Evolutionary conservation across 1,140 invertebrate genomes (phyloP).

Genomic region (Drosophila ficusphila): DNA sequence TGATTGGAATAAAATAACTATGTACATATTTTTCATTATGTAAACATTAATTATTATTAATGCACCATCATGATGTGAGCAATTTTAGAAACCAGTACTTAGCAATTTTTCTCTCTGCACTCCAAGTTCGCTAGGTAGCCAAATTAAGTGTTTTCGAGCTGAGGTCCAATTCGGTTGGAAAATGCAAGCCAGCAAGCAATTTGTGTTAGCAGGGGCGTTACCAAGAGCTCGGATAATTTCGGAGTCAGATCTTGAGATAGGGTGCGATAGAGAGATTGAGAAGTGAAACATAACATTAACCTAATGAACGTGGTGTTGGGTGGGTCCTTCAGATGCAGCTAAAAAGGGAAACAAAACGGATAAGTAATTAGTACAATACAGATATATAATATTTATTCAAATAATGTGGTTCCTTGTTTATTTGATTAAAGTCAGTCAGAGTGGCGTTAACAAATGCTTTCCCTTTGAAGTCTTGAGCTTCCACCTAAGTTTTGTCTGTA

Average conservation of each 20-base stretch:
- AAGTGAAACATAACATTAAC: conserved; percentile 37
- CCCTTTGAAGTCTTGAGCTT: neutral
- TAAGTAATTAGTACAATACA: too few species aligned
- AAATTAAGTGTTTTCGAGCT: conserved; percentile 31
- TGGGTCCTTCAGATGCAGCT: neutral
- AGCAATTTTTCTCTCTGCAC: neutral
- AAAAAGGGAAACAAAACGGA: neutral
- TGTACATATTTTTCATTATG: too few species aligned
- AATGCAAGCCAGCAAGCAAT: conserved; percentile 41
- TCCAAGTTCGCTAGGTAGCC: conserved; percentile 10
- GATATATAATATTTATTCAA: too few species aligned
- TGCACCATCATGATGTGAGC: too few species aligned
- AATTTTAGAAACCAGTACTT: too few species aligned
- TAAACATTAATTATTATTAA: too few species aligned
- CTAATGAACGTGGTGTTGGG: conserved; percentile 21
- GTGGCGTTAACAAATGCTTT: too few species aligned
- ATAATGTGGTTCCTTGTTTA: too few species aligned
- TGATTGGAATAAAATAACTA: too few species aligned
- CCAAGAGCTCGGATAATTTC: conserved; percentile 27
- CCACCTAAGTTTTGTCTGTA: neutral
- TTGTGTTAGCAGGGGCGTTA: conserved; percentile 33
- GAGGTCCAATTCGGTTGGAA: conserved; percentile 31
- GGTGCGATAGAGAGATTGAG: conserved; percentile 25
- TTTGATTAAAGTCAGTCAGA: too few species aligned
- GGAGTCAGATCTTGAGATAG: conserved; percentile 33